These are phyloP conservation scores for Smittia aterrima DNA, from an alignment of 2,888 invertebrate genomes.

Conservation along the genomic window DNA sequence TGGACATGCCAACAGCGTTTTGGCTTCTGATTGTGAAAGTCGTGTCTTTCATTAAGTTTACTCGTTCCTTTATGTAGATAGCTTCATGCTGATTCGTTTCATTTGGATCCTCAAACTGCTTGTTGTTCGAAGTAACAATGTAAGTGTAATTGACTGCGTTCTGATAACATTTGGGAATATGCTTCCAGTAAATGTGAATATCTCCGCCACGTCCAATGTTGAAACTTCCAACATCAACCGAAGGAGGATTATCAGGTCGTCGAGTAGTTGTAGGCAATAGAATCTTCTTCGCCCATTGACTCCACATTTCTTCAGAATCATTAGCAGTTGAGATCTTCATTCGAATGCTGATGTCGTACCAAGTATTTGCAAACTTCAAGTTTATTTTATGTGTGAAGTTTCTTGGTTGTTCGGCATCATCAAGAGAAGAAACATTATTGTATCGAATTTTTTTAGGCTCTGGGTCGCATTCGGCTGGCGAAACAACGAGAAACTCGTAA, in stretches of 20 bases:
- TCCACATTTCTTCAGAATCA: constrained; percentile 66
- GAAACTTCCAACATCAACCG: constrained; percentile 71
- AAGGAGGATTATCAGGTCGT: constrained; percentile 66
- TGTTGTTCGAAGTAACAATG: constrained; percentile 54
- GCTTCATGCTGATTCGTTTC: neutral
- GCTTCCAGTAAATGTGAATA: constrained; percentile 77
- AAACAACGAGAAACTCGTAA: neutral
- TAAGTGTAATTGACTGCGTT: constrained; percentile 76
- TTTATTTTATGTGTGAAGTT: constrained; percentile 55
- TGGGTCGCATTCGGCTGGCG: neutral
- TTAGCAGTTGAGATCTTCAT: constrained; percentile 60
- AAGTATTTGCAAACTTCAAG: constrained; percentile 64
- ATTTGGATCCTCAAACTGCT: neutral
- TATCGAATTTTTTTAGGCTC: neutral
- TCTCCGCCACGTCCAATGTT: constrained; percentile 62
- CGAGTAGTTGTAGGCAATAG: constrained; percentile 58
- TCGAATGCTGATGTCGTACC: constrained; percentile 71
- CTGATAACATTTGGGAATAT: constrained; percentile 64
- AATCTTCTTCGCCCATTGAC: constrained; percentile 61
- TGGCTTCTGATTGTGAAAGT: constrained; percentile 60
- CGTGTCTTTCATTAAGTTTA: constrained; percentile 52
- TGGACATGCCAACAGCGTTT: constrained; percentile 62
- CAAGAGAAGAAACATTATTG: constrained; percentile 53
- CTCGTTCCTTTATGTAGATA: constrained; percentile 44
- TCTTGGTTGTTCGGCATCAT: constrained; percentile 54